Conservation (phyloP, 1,140 invertebrate species). For the Tetramorium parvispinum region DNA sequence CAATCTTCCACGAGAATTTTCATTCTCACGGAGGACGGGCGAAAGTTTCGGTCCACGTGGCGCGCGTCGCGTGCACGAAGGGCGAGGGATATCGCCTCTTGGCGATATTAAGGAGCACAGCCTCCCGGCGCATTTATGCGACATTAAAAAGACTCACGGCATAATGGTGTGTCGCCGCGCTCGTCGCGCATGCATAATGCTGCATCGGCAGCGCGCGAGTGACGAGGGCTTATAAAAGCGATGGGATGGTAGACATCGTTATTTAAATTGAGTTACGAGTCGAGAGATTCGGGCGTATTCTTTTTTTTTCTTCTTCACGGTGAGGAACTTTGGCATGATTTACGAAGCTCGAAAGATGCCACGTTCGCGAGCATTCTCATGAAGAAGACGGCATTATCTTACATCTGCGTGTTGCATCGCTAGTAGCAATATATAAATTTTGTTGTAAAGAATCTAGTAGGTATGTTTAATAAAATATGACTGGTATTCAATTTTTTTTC, state of each 20-base stretch:
- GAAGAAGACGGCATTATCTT: not conserved
- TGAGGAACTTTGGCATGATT: conserved; percentile 28
- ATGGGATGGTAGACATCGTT: conserved; percentile 50
- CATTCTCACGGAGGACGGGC: not conserved
- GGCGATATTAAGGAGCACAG: conserved; percentile 63
- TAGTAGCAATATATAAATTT: not conserved
- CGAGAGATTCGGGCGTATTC: not conserved
- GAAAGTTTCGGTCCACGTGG: conserved; percentile 61
- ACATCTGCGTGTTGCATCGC: not conserved
- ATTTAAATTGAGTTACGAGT: conserved; percentile 66
- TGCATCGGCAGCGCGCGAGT: conserved; percentile 53
- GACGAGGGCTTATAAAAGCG: conserved; percentile 27
- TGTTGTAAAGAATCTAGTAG: not conserved
- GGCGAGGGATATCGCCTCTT: not conserved
- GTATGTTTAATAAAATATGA: not conserved
- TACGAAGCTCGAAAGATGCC: conserved; percentile 12
- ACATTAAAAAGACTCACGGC: conserved; percentile 65
- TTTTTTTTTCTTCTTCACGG: not conserved
- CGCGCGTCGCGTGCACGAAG: conserved; percentile 17
- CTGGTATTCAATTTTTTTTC: not conserved
- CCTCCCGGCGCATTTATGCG: conserved; percentile 67
- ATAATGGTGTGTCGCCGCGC: conserved; percentile 58
- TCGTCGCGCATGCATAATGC: conserved; percentile 70
- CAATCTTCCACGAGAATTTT: conserved; percentile 36
- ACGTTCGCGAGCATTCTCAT: not conserved